Evolutionary conservation across 1,140 invertebrate species (phyloP).

Genomic region (Drosophila bocki): DNA sequence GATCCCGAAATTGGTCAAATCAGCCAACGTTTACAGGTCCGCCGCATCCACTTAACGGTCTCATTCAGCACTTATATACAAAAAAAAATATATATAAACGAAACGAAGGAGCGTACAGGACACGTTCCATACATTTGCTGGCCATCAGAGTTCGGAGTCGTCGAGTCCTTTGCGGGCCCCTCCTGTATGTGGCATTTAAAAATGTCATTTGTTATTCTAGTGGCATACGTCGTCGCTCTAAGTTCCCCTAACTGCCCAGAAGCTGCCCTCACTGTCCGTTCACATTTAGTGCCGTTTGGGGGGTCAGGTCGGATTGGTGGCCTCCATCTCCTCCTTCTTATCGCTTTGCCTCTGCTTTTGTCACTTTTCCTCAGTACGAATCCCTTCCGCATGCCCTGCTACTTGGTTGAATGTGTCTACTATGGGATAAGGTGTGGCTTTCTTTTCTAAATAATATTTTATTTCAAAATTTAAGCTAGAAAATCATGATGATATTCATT

Average conservation of each 20-base stretch:
- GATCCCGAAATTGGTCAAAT: constrained; percentile 66
- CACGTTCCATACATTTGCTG: constrained; percentile 75
- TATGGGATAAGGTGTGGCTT: background rate
- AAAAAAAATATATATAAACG: constrained; percentile 19
- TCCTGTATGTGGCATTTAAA: constrained; percentile 73
- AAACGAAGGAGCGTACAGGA: constrained; percentile 44
- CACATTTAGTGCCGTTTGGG: constrained; percentile 47
- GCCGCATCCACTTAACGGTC: constrained; percentile 70
- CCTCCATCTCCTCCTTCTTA: background rate
- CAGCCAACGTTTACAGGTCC: constrained; percentile 56
- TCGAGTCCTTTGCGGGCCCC: constrained; percentile 21
- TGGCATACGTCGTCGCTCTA: constrained; percentile 81
- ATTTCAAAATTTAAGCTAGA: background rate
- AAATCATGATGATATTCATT: background rate
- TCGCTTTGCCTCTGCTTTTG: background rate
- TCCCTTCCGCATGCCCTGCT: constrained; percentile 13
- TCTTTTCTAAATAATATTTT: background rate
- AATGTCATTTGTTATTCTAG: constrained; percentile 82
- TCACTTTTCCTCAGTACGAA: constrained; percentile 15
- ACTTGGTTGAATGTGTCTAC: background rate
- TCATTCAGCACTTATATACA: constrained; percentile 29
- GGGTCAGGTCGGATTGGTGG: constrained; percentile 4
- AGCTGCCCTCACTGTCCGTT: constrained; percentile 62
- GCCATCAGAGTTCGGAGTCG: constrained; percentile 59
- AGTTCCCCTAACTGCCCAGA: constrained; percentile 73